Percentiles rank a stretch among this genome's conserved stretches.
These are phyloP conservation scores for Heliothis peltigera DNA, from an alignment of 2,888 invertebrate species.

Conservation along the genomic window DNA sequence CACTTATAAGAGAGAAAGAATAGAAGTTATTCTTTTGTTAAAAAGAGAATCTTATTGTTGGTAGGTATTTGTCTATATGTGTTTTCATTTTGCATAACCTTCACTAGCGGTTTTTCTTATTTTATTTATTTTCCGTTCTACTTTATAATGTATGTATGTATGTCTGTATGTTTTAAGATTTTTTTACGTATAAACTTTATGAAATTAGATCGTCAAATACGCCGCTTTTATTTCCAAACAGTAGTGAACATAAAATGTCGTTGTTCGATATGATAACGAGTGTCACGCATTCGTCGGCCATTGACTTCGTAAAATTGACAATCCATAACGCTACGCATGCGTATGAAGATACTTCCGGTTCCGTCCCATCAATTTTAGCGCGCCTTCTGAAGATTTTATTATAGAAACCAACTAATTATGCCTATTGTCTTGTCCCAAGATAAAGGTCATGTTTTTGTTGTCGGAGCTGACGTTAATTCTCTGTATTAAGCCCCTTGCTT, in stretches of 20 bases:
- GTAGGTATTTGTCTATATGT: constrained; percentile 38
- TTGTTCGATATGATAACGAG: constrained; percentile 52
- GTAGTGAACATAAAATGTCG: constrained; percentile 30
- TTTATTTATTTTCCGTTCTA: too few species aligned
- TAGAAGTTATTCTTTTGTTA: constrained; percentile 51
- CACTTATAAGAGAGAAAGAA: too few species aligned
- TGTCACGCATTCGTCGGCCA: constrained; percentile 47
- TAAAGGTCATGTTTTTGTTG: constrained; percentile 1
- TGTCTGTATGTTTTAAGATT: too few species aligned
- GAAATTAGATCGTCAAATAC: constrained; percentile 12
- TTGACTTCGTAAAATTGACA: constrained; percentile 60
- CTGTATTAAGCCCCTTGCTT: constrained; percentile 1
- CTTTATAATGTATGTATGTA: too few species aligned
- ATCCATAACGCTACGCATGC: constrained; percentile 59
- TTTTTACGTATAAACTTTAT: background rate
- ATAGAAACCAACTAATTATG: background rate
- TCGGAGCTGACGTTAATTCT: constrained; percentile 3
- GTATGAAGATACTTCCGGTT: constrained; percentile 48
- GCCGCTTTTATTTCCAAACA: constrained; percentile 13
- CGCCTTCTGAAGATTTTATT: background rate
- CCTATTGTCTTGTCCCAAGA: background rate
- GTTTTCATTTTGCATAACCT: constrained; percentile 26
- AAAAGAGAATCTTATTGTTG: constrained; percentile 7
- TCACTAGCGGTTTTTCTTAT: too few species aligned
- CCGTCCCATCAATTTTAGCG: constrained; percentile 9